Evolutionary conservation across 2,113 vertebrate species (phyloP).

Genomic region (Elachura formosa): DNA sequence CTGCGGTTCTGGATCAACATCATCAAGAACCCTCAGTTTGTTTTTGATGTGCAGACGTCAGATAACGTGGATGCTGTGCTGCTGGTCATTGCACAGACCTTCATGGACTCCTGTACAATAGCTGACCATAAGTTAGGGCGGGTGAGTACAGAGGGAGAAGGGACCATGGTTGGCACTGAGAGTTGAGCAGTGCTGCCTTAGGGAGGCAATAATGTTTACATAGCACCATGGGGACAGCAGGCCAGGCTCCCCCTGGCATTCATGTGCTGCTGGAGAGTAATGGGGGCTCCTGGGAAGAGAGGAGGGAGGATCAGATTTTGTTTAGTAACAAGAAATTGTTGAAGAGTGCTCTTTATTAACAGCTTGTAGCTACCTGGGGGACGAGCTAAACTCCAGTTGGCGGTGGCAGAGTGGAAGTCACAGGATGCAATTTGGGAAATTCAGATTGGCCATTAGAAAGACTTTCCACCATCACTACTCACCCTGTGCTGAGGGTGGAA

Average conservation of each 20-base stretch:
- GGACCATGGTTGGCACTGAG: not conserved
- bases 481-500: not conserved
- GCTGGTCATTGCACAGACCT: conserved; percentile 94
- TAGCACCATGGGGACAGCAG: not conserved
- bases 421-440: not conserved
- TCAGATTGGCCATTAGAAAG: not conserved
- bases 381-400: not conserved
- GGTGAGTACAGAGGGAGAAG: conserved; percentile 72
- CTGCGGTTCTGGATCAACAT: conserved; percentile 98
- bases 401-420: not conserved
- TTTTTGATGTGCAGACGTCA: conserved; percentile 93
- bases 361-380: not conserved
- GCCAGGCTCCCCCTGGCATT: not conserved
- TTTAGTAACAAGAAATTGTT: not conserved
- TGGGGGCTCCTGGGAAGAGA: not conserved
- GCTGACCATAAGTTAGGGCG: conserved; percentile 96
- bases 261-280: not conserved
- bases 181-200: not conserved
- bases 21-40: conserved; percentile 97
- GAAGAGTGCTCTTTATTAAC: not conserved
- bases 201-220: rapidly evolving
- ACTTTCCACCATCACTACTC: not conserved
- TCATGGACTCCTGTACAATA: conserved; percentile 98
- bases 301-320: not conserved
- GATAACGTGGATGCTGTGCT: conserved; percentile 94